Evolutionary conservation across 1,140 invertebrate genomes (phyloP).

Genomic region (Trachymyrmex septentrionalis): DNA sequence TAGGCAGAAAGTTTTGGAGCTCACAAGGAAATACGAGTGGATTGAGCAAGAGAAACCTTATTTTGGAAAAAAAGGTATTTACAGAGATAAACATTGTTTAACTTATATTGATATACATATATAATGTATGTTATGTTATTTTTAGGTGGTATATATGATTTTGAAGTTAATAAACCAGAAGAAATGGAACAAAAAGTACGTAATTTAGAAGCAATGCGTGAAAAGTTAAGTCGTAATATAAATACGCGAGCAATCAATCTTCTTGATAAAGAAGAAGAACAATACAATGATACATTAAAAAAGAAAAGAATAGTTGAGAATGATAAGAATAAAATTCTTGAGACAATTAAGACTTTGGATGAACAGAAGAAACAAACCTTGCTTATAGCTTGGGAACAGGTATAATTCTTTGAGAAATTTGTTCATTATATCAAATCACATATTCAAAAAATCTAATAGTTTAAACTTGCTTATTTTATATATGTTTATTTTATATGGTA

Average conservation of each 20-base stretch:
- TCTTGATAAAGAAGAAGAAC: constrained; percentile 94
- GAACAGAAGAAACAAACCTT: constrained; percentile 95
- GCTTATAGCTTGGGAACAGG: constrained; percentile 92
- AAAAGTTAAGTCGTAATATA: constrained; percentile 92
- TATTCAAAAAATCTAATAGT: background rate
- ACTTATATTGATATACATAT: too few relatives aligned
- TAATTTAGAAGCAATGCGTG: constrained; percentile 89
- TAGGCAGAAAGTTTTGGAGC: constrained; percentile 84
- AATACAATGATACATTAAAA: constrained; percentile 93
- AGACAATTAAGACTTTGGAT: constrained; percentile 95
- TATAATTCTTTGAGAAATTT: constrained; percentile 74
- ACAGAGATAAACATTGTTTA: constrained; percentile 48
- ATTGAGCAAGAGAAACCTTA: constrained; percentile 92
- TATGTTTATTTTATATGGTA: too few relatives aligned
- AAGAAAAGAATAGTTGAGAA: constrained; percentile 95
- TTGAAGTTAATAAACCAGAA: constrained; percentile 82
- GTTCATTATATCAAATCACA: background rate
- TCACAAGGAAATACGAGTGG: constrained; percentile 90
- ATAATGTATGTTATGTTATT: background rate
- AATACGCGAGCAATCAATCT: constrained; percentile 95
- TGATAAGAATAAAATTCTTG: constrained; percentile 94
- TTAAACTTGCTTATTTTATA: background rate
- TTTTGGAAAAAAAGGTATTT: constrained; percentile 91
- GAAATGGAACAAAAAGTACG: constrained; percentile 87
- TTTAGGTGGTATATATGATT: constrained; percentile 84